Evolutionary conservation across 2,888 invertebrate species (phyloP).

Genomic region (Hetaerina titia): DNA sequence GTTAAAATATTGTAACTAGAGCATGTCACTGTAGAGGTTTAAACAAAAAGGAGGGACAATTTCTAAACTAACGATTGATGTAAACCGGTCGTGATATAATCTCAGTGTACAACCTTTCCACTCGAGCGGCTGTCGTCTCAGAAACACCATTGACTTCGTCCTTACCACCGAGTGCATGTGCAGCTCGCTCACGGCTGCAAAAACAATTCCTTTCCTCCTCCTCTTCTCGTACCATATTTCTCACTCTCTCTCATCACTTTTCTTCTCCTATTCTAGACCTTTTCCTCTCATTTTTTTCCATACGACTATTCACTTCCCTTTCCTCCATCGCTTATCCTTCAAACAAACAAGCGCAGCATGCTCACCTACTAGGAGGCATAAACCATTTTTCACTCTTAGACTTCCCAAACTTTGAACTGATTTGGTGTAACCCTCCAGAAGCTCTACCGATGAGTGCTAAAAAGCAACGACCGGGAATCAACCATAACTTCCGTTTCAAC

Average conservation of each 20-base stretch:
- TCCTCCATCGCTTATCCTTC: neutral
- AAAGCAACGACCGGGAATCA: neutral
- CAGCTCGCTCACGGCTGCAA: neutral
- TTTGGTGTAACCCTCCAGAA: no score
- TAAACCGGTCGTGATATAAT: no score
- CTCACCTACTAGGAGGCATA: neutral
- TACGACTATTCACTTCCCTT: neutral
- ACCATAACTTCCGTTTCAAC: neutral
- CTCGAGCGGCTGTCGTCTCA: neutral
- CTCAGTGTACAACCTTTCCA: neutral
- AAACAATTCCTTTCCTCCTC: neutral
- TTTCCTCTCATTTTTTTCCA: neutral
- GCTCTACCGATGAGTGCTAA: neutral
- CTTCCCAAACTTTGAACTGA: neutral
- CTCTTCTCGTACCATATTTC: neutral
- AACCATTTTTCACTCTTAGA: neutral
- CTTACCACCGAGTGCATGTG: neutral
- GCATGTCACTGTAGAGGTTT: no score
- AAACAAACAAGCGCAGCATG: neutral
- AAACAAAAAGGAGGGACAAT: no score
- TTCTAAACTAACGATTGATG: no score
- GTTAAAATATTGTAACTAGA: no score
- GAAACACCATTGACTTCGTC: neutral
- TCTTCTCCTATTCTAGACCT: neutral
- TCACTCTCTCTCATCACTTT: neutral